Conservation (phyloP, 2,797 vertebrate genomes). For the Apogon talboti region DNA sequence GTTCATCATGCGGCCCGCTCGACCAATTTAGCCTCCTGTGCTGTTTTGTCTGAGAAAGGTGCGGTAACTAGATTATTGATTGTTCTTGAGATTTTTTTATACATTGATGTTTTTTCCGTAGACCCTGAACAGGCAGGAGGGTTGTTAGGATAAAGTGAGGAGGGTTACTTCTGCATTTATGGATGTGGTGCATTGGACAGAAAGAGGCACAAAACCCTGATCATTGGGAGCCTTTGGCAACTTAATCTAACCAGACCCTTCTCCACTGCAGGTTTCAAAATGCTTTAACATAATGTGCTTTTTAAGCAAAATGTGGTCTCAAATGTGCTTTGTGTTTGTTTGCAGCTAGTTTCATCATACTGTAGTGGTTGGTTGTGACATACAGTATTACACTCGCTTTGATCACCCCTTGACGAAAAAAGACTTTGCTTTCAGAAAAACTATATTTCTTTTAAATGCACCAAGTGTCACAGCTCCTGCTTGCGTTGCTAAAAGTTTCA, state of each 20-base stretch:
- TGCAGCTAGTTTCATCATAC: constrained; percentile 76
- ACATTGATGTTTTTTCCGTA: constrained; percentile 51
- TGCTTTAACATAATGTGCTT: constrained; percentile 57
- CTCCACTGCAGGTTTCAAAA: constrained; percentile 39
- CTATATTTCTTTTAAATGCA: constrained; percentile 21
- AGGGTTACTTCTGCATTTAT: constrained; percentile 52
- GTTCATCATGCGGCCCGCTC: constrained; percentile 70
- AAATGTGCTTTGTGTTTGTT: constrained; percentile 62
- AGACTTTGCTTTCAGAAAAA: constrained; percentile 35
- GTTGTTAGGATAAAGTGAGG: constrained; percentile 49
- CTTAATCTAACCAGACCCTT: constrained; percentile 51
- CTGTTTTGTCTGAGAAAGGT: constrained; percentile 63
- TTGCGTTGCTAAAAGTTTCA: constrained; percentile 52
- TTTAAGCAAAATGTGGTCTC: constrained; percentile 59
- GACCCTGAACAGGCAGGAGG: constrained; percentile 53
- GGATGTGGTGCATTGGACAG: constrained; percentile 48
- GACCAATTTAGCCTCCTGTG: constrained; percentile 68
- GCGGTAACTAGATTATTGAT: constrained; percentile 69
- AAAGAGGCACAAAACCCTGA: constrained; percentile 49
- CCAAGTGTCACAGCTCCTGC: constrained; percentile 44
- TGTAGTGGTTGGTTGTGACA: constrained; percentile 51
- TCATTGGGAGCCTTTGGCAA: constrained; percentile 57
- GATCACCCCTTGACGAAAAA: constrained; percentile 54
- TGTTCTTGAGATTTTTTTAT: constrained; percentile 71
- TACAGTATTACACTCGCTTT: constrained; percentile 62